Evolutionary conservation across 2,113 vertebrate species (phyloP).

Genomic region (Upupa epops): DNA sequence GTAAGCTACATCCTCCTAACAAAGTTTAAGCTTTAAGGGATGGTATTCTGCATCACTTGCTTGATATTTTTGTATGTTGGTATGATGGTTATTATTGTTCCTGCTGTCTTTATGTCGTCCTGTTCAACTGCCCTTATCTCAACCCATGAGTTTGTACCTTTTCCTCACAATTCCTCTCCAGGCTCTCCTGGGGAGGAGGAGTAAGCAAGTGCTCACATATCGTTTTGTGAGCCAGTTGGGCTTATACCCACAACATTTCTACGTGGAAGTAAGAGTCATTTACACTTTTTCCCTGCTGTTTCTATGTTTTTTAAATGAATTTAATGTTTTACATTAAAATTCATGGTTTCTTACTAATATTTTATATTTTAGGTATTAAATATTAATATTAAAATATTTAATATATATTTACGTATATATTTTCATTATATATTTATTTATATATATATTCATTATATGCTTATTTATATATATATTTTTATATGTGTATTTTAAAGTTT

Average conservation of each 20-base stretch:
- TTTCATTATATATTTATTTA: too few relatives aligned
- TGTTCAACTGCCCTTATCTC: neutral
- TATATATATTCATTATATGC: too few relatives aligned
- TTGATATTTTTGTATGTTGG: neutral
- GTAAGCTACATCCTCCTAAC: neutral
- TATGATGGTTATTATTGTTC: neutral
- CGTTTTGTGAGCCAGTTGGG: too few relatives aligned
- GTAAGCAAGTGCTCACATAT: too few relatives aligned
- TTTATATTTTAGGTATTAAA: neutral
- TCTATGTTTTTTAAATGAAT: neutral
- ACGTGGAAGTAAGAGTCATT: neutral
- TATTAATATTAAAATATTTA: too few relatives aligned
- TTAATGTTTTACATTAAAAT: neutral
- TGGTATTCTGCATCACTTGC: neutral
- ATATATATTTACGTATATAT: too few relatives aligned
- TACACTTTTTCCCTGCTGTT: neutral
- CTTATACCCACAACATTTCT: neutral
- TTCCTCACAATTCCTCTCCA: neutral
- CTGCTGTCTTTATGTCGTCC: neutral
- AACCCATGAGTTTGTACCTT: neutral
- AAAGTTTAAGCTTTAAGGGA: neutral
- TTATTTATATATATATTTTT: too few relatives aligned
- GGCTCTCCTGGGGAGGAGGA: neutral
- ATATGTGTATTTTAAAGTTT: too few relatives aligned
- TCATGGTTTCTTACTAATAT: neutral